Evolutionary conservation across 2,113 vertebrate genomes (phyloP).

Genomic region (Varanus salvator): DNA sequence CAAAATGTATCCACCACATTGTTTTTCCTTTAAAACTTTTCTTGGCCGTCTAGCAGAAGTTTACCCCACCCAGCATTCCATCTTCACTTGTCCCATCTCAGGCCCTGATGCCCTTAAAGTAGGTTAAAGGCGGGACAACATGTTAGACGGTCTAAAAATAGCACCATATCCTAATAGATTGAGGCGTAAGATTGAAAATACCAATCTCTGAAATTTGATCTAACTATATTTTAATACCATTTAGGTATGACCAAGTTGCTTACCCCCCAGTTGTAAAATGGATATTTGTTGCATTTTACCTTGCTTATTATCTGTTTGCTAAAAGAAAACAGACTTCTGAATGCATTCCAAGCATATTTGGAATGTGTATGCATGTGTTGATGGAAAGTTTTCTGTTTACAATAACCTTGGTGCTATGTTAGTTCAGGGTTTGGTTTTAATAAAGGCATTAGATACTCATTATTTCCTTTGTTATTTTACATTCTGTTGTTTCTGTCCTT

Average conservation of each 20-base stretch:
- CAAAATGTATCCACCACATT: background rate
- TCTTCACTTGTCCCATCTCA: conserved; percentile 6
- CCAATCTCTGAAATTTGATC: background rate
- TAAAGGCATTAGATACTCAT: background rate
- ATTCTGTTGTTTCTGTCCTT: conserved; percentile 23
- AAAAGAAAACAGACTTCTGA: conserved; percentile 17
- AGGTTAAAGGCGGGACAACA: background rate
- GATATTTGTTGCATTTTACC: conserved; percentile 8
- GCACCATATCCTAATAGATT: background rate
- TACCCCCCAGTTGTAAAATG: background rate
- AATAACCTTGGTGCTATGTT: conserved; percentile 7
- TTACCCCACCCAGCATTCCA: conserved; percentile 2
- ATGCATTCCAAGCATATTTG: conserved; percentile 7
- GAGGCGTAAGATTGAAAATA: background rate
- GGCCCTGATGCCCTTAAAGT: background rate
- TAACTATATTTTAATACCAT: background rate
- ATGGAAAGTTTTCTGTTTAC: conserved; percentile 5
- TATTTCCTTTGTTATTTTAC: background rate
- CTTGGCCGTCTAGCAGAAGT: background rate
- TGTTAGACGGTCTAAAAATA: background rate
- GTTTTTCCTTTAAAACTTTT: background rate
- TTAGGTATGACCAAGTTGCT: background rate
- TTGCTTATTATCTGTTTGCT: conserved; percentile 13
- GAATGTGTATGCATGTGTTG: conserved; percentile 1
- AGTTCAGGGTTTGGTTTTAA: conserved; percentile 2